These are phyloP conservation scores for Enteromius radiatus DNA, from an alignment of 2,797 vertebrate species.

Conservation along the genomic window DNA sequence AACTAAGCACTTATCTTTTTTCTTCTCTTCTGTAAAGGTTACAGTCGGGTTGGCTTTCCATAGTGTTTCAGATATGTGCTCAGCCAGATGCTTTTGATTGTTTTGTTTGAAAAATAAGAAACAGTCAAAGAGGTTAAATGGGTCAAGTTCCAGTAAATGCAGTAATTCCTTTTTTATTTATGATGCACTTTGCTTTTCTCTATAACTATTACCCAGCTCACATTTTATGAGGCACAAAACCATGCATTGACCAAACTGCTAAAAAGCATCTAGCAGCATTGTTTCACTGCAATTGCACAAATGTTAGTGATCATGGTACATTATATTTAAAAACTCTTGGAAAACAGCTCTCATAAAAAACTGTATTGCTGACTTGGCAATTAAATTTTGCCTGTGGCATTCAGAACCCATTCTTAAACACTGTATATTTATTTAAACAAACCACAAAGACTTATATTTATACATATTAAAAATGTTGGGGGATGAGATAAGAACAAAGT, in stretches of 20 bases:
- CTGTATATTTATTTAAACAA: constrained; percentile 26
- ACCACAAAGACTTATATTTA: constrained; percentile 11
- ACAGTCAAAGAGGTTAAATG: constrained; percentile 32
- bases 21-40: constrained; percentile 9
- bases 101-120: constrained; percentile 35
- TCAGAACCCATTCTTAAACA: background rate
- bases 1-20: background rate
- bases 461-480: constrained; percentile 29
- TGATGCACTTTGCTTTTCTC: constrained; percentile 21
- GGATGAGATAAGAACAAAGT: constrained; percentile 37
- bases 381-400: constrained; percentile 33
- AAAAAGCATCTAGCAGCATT: background rate
- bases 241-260: background rate
- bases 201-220: constrained; percentile 1
- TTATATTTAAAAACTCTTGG: constrained; percentile 9
- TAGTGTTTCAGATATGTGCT: constrained; percentile 11
- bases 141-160: constrained; percentile 24
- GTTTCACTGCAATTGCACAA: background rate
- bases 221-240: constrained; percentile 27
- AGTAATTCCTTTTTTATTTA: constrained; percentile 3
- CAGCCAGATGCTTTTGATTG: constrained; percentile 45
- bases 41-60: background rate
- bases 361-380: background rate
- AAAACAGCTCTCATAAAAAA: constrained; percentile 15
- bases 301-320: background rate